Base-by-base conservation (phyloP, 2,888 invertebrate genomes). In the Drosophila vallismaia region DNA sequence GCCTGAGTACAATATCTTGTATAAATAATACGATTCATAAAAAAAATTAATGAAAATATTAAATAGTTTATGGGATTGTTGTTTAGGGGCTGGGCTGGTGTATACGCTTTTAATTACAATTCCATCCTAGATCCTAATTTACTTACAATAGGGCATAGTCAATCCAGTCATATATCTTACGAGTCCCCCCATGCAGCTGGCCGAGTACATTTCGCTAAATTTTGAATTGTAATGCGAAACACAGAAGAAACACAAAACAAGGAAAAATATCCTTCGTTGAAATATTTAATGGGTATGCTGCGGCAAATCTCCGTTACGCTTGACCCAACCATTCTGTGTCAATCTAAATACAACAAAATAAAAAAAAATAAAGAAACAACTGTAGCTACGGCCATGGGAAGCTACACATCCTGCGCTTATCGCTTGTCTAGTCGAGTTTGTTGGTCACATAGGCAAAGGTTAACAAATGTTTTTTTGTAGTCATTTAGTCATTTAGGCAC, bases 1-100 rank as follows among this genome's bases (percentile, higher is more conserved):
- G 69, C 69, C 69, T 70, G 69, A 70, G 68, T 57, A 57, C 50
- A 68, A 57, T 57, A 68, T 64, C 44, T 44, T 44, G 44, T 24
- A 36, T 36, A 36, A 36, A 36, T 36, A 36, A 19, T 19, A 19
- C 19, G 19, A 19, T 19, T 19, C 19, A 19, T 19, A 19, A 19
- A 19, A 14, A 14, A 19, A 19, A 19, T 19, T 19, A 19, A 19
- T 19, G 19, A 19, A 19, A 19, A 19, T 19, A 19, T 1, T 19
- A 19, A 19, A 19, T 19, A 19, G 19, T 19, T 19, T 19, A 19
- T 19, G 19, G 19, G 19, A 19, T 19, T 19, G 19, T 19, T 19
- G 19, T 19, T 19, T 19, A 19, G 19, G 57, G 58, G 63, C 31
- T 31, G 57, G 29, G 44, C 12, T 36, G 38, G 29, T 14, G 44